A percentile compares a stretch with the other conserved stretches of the same genome.
Evolutionary conservation across 2,888 invertebrate genomes (phyloP).

Genomic region (Eutolmus rufibarbis): DNA sequence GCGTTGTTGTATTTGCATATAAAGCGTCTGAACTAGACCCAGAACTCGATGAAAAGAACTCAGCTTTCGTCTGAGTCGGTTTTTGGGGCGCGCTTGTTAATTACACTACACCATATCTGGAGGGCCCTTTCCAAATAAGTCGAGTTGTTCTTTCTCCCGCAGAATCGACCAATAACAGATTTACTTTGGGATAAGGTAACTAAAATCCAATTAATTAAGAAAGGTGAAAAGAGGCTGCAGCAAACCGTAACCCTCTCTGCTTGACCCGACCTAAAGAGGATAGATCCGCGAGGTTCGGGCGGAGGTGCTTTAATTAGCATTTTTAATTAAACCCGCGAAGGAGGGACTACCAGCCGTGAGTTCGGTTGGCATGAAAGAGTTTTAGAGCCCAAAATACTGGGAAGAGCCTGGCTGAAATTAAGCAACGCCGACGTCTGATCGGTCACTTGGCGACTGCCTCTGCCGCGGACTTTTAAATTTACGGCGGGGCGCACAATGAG

Average conservation of each 20-base stretch:
- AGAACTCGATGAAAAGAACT: too few species aligned
- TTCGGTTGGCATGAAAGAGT: neutral
- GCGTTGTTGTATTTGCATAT: too few species aligned
- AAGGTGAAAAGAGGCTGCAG: neutral
- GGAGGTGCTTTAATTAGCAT: neutral
- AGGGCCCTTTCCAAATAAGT: neutral
- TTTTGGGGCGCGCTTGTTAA: neutral
- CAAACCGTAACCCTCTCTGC: neutral
- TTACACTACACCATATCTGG: neutral
- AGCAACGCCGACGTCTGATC: neutral
- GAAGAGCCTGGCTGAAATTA: neutral
- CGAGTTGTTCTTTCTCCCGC: neutral
- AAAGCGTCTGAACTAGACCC: too few species aligned
- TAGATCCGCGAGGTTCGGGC: neutral
- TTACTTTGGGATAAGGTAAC: neutral
- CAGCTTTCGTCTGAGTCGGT: too few species aligned
- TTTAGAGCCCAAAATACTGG: neutral
- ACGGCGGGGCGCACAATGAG: neutral
- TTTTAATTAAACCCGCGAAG: neutral
- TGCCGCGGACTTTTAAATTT: neutral
- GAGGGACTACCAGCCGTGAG: neutral
- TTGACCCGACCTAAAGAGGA: neutral
- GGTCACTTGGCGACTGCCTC: neutral
- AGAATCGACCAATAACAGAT: neutral
- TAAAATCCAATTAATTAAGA: neutral